Evolutionary conservation across 2,888 invertebrate species (phyloP).

Genomic region (Seira musarum): DNA sequence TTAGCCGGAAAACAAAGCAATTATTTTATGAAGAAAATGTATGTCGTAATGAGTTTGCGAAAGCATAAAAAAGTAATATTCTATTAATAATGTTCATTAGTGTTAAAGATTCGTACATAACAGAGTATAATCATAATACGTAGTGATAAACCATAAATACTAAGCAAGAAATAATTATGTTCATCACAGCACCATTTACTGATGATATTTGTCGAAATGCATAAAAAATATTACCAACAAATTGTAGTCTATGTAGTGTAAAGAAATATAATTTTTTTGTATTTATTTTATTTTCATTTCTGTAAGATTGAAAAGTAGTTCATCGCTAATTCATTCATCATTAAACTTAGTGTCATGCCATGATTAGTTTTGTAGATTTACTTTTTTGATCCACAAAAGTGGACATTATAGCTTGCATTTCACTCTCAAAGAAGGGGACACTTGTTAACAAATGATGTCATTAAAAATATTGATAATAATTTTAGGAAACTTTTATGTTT

Average conservation of each 20-base stretch:
- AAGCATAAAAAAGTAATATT: neutral
- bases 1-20: neutral
- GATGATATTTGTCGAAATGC: neutral
- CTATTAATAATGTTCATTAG: conserved; percentile 9
- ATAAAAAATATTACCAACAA: neutral
- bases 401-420: neutral
- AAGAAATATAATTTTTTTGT: conserved; percentile 1
- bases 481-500: neutral
- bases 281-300: neutral
- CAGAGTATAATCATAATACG: neutral
- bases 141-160: neutral
- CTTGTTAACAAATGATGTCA: neutral
- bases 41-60: conserved; percentile 7
- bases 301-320: neutral
- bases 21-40: neutral
- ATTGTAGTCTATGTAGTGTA: neutral
- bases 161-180: neutral
- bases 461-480: neutral
- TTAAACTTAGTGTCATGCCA: neutral
- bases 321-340: neutral
- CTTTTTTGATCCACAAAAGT: neutral
- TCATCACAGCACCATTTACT: conserved; percentile 14
- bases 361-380: neutral
- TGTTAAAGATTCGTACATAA: neutral
- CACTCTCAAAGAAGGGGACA: neutral